These are phyloP conservation scores for Bolborhynchus lineola DNA, from an alignment of 2,113 vertebrate species.

Conservation along the genomic window DNA sequence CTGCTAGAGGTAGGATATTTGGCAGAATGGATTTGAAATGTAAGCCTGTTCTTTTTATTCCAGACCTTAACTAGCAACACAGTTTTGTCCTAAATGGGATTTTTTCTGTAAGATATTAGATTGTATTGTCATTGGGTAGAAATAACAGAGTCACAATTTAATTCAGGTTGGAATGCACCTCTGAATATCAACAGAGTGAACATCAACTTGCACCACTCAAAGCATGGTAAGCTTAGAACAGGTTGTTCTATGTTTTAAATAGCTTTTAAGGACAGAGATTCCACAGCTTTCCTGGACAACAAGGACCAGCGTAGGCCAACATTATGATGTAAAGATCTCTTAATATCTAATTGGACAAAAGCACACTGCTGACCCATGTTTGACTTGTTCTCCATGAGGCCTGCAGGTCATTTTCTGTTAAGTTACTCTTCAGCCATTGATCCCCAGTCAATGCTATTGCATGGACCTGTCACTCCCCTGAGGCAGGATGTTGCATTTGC, in stretches of 20 bases:
- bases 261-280: background rate
- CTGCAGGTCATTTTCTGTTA: background rate
- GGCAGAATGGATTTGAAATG: background rate
- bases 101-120: background rate
- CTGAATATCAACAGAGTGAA: background rate
- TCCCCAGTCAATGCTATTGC: accelerated
- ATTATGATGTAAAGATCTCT: background rate
- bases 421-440: background rate
- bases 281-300: background rate
- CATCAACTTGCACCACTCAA: accelerated
- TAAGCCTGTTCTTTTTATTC: background rate
- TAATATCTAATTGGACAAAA: background rate
- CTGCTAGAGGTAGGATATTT: background rate
- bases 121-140: background rate
- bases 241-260: background rate
- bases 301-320: background rate
- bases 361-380: background rate
- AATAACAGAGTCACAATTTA: background rate
- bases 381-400: background rate
- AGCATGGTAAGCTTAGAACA: background rate
- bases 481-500: background rate
- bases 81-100: background rate
- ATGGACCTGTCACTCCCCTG: background rate
- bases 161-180: background rate
- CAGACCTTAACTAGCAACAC: background rate